phyloP scores from a whole-genome alignment of 2,113 vertebrate genomes.

The Zosterops lateralis region DNA sequence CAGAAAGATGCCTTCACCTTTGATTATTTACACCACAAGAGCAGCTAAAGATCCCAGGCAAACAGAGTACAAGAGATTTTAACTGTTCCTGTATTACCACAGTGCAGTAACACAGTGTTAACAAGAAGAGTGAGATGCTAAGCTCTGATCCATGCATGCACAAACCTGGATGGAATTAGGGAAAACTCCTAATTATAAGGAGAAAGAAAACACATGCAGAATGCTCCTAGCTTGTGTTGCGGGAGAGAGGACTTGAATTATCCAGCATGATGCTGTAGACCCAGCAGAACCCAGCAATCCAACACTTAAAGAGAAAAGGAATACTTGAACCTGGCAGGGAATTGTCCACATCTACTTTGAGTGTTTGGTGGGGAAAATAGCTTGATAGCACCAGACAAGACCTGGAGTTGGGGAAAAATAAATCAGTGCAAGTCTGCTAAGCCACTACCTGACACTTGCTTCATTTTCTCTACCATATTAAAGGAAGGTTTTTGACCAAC shows the following conservation, averaged over 20 bases:
- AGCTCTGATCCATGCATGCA: conserved; percentile 43
- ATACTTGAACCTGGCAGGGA: conserved; percentile 60
- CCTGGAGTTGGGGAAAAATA: conserved; percentile 66
- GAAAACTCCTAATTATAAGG: background rate
- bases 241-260: conserved; percentile 20
- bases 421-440: conserved; percentile 48
- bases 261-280: conserved; percentile 41
- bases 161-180: conserved; percentile 4
- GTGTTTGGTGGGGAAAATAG: conserved; percentile 56
- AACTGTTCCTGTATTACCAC: background rate
- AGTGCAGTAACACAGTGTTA: background rate
- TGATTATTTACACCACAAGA: background rate
- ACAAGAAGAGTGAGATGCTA: conserved; percentile 3
- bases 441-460: background rate
- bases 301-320: conserved; percentile 57
- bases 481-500: background rate
- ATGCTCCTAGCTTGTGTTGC: background rate
- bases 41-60: conserved; percentile 33
- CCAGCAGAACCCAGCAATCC: conserved; percentile 63
- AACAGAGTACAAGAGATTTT: background rate
- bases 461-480: background rate
- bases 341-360: conserved; percentile 63
- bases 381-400: conserved; percentile 57
- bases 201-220: conserved; percentile 44
- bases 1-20: conserved; percentile 26